Percentiles rank a stretch among this genome's conserved stretches.
Conservation (phyloP, 2,888 invertebrate genomes). For the Hirudinaria manillensis region DNA sequence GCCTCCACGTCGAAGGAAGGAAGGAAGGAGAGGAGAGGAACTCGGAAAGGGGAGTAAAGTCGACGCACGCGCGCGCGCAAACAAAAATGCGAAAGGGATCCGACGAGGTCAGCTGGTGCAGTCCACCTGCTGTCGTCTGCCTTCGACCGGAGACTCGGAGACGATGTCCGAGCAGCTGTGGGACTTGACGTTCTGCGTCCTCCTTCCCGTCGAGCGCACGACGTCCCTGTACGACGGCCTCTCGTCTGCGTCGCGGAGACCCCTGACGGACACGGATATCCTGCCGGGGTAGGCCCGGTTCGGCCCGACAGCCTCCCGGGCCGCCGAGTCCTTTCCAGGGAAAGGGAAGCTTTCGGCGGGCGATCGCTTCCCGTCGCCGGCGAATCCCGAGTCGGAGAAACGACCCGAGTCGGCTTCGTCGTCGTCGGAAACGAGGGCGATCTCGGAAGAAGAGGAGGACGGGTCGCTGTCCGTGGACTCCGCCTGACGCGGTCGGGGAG, state of each 20-base stretch:
- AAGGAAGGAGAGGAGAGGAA: too few species aligned
- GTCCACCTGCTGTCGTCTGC: not conserved
- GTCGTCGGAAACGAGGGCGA: conserved; percentile 2
- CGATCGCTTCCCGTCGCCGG: not conserved
- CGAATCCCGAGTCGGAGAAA: not conserved
- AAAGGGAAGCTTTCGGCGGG: too few species aligned
- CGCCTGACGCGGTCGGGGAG: not conserved
- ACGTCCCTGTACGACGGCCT: conserved; percentile 13
- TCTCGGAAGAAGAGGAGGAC: conserved; percentile 5
- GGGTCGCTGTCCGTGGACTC: not conserved
- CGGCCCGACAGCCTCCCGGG: not conserved
- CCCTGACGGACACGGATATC: too few species aligned
- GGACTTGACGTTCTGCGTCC: not conserved
- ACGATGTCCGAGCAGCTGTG: conserved; percentile 5
- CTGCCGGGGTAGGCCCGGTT: not conserved
- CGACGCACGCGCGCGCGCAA: too few species aligned
- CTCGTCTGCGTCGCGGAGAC: not conserved
- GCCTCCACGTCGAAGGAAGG: too few species aligned
- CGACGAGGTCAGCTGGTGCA: too few species aligned
- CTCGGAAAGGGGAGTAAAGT: too few species aligned
- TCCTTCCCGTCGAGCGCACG: not conserved
- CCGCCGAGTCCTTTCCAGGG: not conserved
- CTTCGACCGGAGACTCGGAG: not conserved
- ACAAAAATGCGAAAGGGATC: too few species aligned
- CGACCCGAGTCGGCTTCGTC: not conserved